These are phyloP conservation scores for Drosophila multiciliata DNA, from an alignment of 2,888 invertebrate genomes.

Conservation along the genomic window DNA sequence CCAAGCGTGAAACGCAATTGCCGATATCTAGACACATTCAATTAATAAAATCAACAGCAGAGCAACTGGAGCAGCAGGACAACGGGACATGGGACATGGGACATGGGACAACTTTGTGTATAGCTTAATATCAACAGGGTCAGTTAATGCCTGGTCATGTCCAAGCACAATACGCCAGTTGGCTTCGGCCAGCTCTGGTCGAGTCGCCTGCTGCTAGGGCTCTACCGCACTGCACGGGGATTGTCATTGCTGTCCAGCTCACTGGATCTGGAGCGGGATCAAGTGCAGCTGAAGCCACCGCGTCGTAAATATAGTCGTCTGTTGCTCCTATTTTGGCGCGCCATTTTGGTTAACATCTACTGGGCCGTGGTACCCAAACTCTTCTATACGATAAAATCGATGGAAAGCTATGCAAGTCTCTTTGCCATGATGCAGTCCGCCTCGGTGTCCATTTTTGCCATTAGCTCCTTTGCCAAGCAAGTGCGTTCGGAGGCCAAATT, in stretches of 20 bases:
- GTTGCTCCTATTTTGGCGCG: conserved; percentile 53
- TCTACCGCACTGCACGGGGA: conserved; percentile 61
- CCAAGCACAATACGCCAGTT: conserved; percentile 32
- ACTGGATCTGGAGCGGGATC: conserved; percentile 37
- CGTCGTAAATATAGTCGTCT: conserved; percentile 43
- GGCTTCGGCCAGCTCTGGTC: conserved; percentile 51
- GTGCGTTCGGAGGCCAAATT: conserved; percentile 48
- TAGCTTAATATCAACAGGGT: conserved; percentile 13
- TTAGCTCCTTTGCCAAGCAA: conserved; percentile 64
- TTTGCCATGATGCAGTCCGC: conserved; percentile 58
- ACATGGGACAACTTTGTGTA: background rate
- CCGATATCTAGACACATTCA: conserved; percentile 75
- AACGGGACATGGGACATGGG: background rate
- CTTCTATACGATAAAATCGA: conserved; percentile 15
- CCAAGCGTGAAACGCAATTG: conserved; percentile 78
- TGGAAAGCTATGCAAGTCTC: conserved; percentile 50
- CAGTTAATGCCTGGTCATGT: conserved; percentile 55
- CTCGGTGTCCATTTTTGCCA: conserved; percentile 68
- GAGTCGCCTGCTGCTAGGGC: conserved; percentile 47
- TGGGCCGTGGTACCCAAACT: conserved; percentile 52
- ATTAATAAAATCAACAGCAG: conserved; percentile 74
- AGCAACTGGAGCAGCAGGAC: conserved; percentile 27
- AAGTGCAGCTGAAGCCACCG: conserved; percentile 39
- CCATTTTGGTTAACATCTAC: conserved; percentile 53
- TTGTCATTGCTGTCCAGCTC: conserved; percentile 63